phyloP scores from a whole-genome alignment of 2,797 vertebrate genomes.

The Neostethus bicornis region DNA sequence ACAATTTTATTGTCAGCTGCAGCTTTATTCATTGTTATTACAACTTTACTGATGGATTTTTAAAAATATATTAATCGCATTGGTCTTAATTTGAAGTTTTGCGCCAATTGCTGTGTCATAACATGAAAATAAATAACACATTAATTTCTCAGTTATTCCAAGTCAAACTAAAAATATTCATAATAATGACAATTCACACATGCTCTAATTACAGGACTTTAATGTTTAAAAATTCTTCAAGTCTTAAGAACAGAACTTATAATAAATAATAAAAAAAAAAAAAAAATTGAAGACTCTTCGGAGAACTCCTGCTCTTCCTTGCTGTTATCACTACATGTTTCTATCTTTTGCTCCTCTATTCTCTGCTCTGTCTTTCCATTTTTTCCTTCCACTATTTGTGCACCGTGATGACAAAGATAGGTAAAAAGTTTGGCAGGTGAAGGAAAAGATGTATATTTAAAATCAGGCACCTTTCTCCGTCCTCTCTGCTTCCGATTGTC shows the following conservation, averaged over 20 bases:
- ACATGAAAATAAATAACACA: too few relatives aligned
- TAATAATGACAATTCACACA: conserved; percentile 4
- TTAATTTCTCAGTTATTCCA: too few relatives aligned
- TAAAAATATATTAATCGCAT: too few relatives aligned
- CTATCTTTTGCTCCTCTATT: conserved; percentile 13
- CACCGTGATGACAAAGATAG: conserved; percentile 48
- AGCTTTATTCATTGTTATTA: too few relatives aligned
- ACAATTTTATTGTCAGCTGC: too few relatives aligned
- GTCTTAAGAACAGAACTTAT: too few relatives aligned
- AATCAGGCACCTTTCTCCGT: conserved; percentile 54
- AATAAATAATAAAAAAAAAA: conserved; percentile 38
- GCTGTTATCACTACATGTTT: conserved; percentile 15
- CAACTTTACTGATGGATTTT: too few relatives aligned
- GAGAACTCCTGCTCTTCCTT: conserved; percentile 27
- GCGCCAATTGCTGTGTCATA: too few relatives aligned
- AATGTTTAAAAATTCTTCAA: conserved; percentile 50
- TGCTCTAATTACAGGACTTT: conserved; percentile 1
- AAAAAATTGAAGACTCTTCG: conserved; percentile 33
- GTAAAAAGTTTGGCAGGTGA: conserved; percentile 64
- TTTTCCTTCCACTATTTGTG: conserved; percentile 33
- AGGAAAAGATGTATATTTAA: conserved; percentile 71
- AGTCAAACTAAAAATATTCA: too few relatives aligned
- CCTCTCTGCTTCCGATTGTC: conserved; percentile 57
- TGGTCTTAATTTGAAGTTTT: too few relatives aligned
- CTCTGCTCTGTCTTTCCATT: conserved; percentile 19